Conservation (phyloP, 2,888 invertebrate genomes). For the Diaphora mendica region DNA sequence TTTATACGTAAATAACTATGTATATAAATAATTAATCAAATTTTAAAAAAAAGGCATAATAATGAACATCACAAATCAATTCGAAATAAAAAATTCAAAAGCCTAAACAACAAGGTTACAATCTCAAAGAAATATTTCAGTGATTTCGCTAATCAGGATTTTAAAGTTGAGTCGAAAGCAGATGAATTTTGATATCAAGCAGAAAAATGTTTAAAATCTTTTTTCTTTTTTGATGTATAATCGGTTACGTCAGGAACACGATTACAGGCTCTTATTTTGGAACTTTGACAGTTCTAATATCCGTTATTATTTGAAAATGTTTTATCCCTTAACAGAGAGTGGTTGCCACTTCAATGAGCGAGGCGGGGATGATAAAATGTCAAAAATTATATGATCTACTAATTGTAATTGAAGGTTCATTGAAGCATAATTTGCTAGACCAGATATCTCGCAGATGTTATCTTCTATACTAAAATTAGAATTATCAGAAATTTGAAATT, state of each 20-base stretch:
- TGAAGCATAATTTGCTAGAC: not conserved
- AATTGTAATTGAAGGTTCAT: constrained; percentile 12
- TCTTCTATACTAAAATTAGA: not conserved
- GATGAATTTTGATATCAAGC: constrained; percentile 13
- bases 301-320: constrained; percentile 63
- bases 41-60: not conserved
- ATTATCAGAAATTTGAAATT: not conserved
- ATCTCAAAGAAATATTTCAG: constrained; percentile 4
- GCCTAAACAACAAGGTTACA: not conserved
- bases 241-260: constrained; percentile 32
- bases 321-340: constrained; percentile 52
- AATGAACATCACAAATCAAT: not conserved
- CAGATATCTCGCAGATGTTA: not conserved
- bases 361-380: constrained; percentile 40
- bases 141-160: constrained; percentile 7
- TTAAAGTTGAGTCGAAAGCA: constrained; percentile 32
- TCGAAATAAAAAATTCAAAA: not conserved
- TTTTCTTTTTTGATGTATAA: constrained; percentile 19
- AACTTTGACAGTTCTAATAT: constrained; percentile 66
- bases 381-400: constrained; percentile 32
- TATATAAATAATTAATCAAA: not conserved
- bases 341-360: constrained; percentile 38
- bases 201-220: constrained; percentile 9
- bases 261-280: constrained; percentile 42
- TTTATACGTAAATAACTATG: not conserved